A percentile compares a stretch with the other conserved stretches of the same genome.
Conservation (phyloP, 1,140 invertebrate genomes). For the Caenorhabditis elegans region DNA sequence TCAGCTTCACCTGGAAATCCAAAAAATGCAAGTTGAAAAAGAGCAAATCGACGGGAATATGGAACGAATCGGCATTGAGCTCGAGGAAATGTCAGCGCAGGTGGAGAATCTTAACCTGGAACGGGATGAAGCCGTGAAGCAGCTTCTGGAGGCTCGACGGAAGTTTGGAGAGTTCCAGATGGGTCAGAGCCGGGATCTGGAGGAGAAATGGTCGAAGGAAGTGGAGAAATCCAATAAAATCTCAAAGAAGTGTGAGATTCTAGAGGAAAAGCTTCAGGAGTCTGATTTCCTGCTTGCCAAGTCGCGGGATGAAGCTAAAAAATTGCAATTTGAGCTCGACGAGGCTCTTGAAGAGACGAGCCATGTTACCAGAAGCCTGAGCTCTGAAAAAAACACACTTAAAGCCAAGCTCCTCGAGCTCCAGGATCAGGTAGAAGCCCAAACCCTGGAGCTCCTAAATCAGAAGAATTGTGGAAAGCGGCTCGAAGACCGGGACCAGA, state of each 20-base stretch:
- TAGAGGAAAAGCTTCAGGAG: not conserved
- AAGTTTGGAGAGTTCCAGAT: conserved; percentile 51
- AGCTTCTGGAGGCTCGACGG: conserved; percentile 42
- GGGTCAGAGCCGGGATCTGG: conserved; percentile 44
- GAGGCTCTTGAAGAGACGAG: not conserved
- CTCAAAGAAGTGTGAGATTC: not conserved
- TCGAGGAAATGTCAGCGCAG: conserved; percentile 25
- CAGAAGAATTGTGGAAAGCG: conserved; percentile 7
- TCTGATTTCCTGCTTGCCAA: conserved; percentile 35
- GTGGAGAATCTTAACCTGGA: conserved; percentile 23
- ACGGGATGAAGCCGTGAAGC: conserved; percentile 43
- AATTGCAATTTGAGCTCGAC: conserved; percentile 10
- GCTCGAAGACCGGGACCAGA: conserved; percentile 40
- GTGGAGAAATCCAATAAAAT: not conserved
- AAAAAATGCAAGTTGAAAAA: not conserved
- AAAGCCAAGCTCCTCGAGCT: not conserved
- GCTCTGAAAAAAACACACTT: not conserved
- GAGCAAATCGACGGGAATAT: conserved; percentile 3
- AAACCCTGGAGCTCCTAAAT: not conserved
- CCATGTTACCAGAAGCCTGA: not conserved
- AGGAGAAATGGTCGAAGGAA: conserved; percentile 33
- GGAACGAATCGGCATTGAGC: conserved; percentile 15
- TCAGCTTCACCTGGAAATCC: conserved; percentile 25
- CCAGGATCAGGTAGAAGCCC: not conserved
- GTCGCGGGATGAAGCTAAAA: not conserved